Evolutionary conservation across 2,888 invertebrate species (phyloP).

Genomic region (Ennomos quercinarius): DNA sequence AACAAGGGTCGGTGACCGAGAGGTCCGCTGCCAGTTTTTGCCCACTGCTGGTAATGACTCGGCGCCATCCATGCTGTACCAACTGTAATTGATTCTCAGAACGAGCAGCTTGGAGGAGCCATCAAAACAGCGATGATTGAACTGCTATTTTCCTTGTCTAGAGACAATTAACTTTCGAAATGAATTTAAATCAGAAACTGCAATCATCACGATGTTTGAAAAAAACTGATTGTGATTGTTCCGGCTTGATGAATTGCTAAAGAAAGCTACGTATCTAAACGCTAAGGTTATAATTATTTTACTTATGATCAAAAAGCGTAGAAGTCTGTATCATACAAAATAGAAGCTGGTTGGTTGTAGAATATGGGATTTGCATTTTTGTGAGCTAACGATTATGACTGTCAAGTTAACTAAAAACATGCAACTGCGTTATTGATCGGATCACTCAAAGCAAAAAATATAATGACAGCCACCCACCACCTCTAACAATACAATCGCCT

Average conservation of each 20-base stretch:
- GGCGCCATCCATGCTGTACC: conserved; percentile 48
- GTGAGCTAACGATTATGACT: no score
- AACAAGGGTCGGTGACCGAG: conserved; percentile 53
- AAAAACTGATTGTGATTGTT: conserved; percentile 16
- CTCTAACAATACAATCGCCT: no score
- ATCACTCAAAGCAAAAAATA: no score
- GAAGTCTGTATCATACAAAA: no score
- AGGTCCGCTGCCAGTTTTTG: conserved; percentile 50
- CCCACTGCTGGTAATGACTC: conserved; percentile 55
- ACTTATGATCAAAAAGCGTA: no score
- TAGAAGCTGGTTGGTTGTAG: no score
- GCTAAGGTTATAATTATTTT: no score
- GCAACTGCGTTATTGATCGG: no score
- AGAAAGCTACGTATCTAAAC: no score
- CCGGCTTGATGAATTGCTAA: conserved; percentile 11
- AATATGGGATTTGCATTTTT: no score
- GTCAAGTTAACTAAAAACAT: no score
- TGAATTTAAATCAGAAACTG: conserved; percentile 22
- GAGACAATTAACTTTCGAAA: conserved; percentile 31
- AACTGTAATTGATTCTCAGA: conserved; percentile 64
- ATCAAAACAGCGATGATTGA: conserved; percentile 39
- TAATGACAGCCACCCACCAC: no score
- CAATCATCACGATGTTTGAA: conserved; percentile 15
- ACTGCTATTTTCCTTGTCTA: conserved; percentile 33
- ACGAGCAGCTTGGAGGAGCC: conserved; percentile 48